Percentiles rank a stretch among this genome's conserved stretches.
Evolutionary conservation across 2,888 invertebrate species (phyloP).

Genomic region (Ecliptopera silaceata): DNA sequence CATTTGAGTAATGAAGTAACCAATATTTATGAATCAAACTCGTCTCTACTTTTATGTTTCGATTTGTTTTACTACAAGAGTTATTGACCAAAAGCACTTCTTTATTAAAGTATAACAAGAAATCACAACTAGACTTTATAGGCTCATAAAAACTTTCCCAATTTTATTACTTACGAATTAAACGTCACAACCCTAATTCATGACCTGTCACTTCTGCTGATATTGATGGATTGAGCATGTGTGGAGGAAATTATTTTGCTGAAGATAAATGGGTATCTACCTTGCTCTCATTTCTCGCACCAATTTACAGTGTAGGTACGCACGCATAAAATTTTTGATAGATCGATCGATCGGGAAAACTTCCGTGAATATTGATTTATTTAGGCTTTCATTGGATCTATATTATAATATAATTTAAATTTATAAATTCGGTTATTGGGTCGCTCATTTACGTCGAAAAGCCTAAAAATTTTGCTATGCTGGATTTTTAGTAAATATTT

Average conservation of each 20-base stretch:
- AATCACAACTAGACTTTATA: constrained; percentile 31
- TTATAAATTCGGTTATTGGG: too few species aligned
- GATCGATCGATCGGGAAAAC: too few species aligned
- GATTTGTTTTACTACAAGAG: not conserved
- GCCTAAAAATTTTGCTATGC: too few species aligned
- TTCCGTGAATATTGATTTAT: too few species aligned
- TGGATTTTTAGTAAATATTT: too few species aligned
- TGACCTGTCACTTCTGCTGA: constrained; percentile 8
- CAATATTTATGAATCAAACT: too few species aligned
- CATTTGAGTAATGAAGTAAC: too few species aligned
- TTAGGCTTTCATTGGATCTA: too few species aligned
- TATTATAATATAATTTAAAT: too few species aligned
- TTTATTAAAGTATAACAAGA: not conserved
- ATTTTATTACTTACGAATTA: constrained; percentile 33
- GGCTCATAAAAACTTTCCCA: constrained; percentile 32
- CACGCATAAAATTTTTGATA: too few species aligned
- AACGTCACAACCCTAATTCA: constrained; percentile 12
- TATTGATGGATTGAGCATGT: constrained; percentile 3
- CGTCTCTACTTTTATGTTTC: too few species aligned
- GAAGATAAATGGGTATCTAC: constrained; percentile 5
- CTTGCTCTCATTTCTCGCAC: not conserved
- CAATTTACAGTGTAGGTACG: not conserved
- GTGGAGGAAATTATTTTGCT: not conserved
- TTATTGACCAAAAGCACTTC: not conserved
- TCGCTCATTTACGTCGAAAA: too few species aligned